Evolutionary conservation across 1,140 invertebrate species (phyloP).

Genomic region (Charaxes varanes): DNA sequence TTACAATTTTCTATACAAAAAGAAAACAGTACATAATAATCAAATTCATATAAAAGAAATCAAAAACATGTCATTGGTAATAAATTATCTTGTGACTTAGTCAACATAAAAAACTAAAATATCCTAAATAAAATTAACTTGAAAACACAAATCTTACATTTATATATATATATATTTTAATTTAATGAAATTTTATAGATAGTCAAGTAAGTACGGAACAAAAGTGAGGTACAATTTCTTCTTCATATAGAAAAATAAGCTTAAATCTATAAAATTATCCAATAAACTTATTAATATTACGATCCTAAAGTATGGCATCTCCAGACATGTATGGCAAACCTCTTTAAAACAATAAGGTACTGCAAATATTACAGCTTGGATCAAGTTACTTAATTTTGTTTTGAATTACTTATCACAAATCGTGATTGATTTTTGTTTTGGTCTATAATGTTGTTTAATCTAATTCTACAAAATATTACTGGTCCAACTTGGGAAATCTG

Average conservation of each 20-base stretch:
- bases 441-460: no score
- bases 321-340: constrained; percentile 54
- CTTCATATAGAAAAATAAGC: constrained; percentile 10
- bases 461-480: no score
- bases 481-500: no score
- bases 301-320: constrained; percentile 56
- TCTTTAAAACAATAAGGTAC: constrained; percentile 3
- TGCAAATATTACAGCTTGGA: background rate
- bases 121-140: constrained; percentile 36
- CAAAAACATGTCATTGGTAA: constrained; percentile 70
- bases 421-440: no score
- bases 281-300: constrained; percentile 26
- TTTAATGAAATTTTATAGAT: constrained; percentile 17
- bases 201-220: constrained; percentile 41
- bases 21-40: constrained; percentile 26
- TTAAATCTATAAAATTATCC: constrained; percentile 14
- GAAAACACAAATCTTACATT: constrained; percentile 37
- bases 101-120: constrained; percentile 54
- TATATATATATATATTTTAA: constrained; percentile 20
- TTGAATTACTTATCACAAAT: no score
- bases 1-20: constrained; percentile 52
- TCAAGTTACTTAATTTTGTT: no score
- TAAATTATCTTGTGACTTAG: constrained; percentile 72
- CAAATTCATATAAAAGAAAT: constrained; percentile 49
- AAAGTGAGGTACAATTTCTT: constrained; percentile 43